These are phyloP conservation scores for Condylura cristata DNA, from an alignment of 2,113 vertebrate species.

Conservation along the genomic window DNA sequence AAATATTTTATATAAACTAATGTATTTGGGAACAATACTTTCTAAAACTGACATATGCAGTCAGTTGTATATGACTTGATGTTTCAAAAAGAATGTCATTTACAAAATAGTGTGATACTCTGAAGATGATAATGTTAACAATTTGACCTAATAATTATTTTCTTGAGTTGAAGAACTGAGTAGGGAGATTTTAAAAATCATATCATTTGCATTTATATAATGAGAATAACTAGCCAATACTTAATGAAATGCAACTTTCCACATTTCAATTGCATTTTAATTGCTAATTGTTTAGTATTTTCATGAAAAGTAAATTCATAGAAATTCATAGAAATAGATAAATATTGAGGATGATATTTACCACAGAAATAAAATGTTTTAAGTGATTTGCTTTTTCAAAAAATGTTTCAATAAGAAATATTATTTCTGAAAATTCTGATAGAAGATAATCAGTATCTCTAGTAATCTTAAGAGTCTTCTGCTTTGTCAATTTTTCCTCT, in stretches of 20 bases:
- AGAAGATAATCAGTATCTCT: not conserved
- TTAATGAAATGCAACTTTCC: not conserved
- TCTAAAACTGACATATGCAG: not conserved
- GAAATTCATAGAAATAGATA: not conserved
- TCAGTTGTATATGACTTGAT: not conserved
- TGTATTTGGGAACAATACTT: not conserved
- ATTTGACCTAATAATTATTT: not conserved
- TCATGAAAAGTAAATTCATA: not conserved
- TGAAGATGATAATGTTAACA: not conserved
- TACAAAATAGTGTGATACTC: not conserved
- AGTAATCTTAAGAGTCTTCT: not conserved
- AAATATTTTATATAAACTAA: not conserved
- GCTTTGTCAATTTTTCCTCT: not conserved
- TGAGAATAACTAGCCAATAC: not conserved
- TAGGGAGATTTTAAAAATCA: not conserved
- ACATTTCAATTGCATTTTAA: not conserved
- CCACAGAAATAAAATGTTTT: not conserved
- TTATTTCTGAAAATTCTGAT: not conserved
- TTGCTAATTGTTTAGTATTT: not conserved
- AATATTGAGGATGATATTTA: not conserved
- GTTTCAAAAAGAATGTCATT: slow-evolving; percentile 5
- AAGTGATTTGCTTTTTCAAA: not conserved
- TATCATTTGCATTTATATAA: not conserved
- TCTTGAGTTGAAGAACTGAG: not conserved
- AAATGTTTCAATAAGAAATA: not conserved